These are phyloP conservation scores for Oscheius onirici DNA, from an alignment of 2,888 invertebrate species.

Conservation along the genomic window DNA sequence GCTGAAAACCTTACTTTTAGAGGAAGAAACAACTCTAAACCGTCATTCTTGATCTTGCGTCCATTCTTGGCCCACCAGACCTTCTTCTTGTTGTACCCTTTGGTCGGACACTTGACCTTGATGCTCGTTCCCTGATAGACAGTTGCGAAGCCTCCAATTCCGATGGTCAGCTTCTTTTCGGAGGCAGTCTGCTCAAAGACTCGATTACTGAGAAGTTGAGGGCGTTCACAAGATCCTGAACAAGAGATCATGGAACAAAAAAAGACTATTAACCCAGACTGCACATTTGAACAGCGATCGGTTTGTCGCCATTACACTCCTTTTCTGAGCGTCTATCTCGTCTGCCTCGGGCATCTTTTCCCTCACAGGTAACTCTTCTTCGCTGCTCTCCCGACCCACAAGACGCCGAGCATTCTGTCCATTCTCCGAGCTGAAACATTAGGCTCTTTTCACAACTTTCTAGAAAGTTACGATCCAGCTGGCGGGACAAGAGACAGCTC, in stretches of 20 bases:
- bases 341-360: slow-evolving; percentile 88
- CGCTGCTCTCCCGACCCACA: slow-evolving; percentile 91
- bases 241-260: background rate
- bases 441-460: too few relatives aligned
- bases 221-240: slow-evolving; percentile 40
- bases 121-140: slow-evolving; percentile 90
- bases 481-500: slow-evolving; percentile 90
- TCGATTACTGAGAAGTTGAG: slow-evolving; percentile 46
- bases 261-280: slow-evolving; percentile 75
- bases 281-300: slow-evolving; percentile 84
- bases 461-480: slow-evolving; percentile 81
- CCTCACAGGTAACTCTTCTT: slow-evolving; percentile 85
- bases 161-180: slow-evolving; percentile 78
- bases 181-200: slow-evolving; percentile 83
- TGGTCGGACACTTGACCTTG: slow-evolving; percentile 92
- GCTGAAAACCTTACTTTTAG: slow-evolving; percentile 29
- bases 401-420: slow-evolving; percentile 83
- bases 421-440: slow-evolving; percentile 50
- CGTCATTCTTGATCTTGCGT: slow-evolving; percentile 78
- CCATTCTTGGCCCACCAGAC: slow-evolving; percentile 85
- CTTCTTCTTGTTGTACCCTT: slow-evolving; percentile 81
- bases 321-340: slow-evolving; percentile 77
- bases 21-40: slow-evolving; percentile 28
- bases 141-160: slow-evolving; percentile 88
- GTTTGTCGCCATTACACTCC: slow-evolving; percentile 78